Evolutionary conservation across 2,888 invertebrate genomes (phyloP).

Genomic region (Timandra comae): DNA sequence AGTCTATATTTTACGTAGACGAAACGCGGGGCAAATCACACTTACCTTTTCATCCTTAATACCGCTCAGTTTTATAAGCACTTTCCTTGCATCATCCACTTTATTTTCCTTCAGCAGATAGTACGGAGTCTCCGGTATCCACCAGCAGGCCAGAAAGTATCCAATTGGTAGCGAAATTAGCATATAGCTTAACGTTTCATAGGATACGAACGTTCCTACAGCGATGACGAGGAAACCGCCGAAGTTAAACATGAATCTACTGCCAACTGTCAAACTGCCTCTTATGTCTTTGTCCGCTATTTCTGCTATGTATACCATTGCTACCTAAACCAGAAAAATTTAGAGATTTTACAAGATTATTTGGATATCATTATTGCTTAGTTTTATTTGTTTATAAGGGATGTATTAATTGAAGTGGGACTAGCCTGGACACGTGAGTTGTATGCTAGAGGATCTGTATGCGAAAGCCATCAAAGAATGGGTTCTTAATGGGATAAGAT

Average conservation of each 20-base stretch:
- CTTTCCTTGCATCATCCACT: constrained; percentile 51
- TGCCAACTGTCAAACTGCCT: constrained; percentile 42
- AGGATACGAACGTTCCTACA: constrained; percentile 50
- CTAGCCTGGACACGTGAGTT: no score
- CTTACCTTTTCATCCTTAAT: constrained; percentile 35
- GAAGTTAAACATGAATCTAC: constrained; percentile 46
- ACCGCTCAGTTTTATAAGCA: constrained; percentile 48
- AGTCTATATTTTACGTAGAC: no score
- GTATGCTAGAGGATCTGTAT: no score
- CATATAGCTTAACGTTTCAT: constrained; percentile 48
- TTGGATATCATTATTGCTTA: no score
- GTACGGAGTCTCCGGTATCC: constrained; percentile 78
- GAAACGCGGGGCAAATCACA: no score
- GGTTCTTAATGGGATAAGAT: no score
- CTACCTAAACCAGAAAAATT: constrained; percentile 34
- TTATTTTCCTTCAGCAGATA: constrained; percentile 68
- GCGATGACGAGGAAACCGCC: constrained; percentile 51
- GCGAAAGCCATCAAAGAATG: no score
- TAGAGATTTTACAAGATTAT: background rate
- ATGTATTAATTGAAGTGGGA: no score
- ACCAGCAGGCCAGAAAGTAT: constrained; percentile 60
- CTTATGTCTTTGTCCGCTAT: constrained; percentile 60
- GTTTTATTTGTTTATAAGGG: no score
- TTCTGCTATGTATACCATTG: constrained; percentile 56
- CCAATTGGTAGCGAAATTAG: constrained; percentile 55